Evolutionary conservation across 2,888 invertebrate genomes (phyloP), one percentile per base, ranked within the genome.

Genomic region (Corbicula japonica): DNA sequence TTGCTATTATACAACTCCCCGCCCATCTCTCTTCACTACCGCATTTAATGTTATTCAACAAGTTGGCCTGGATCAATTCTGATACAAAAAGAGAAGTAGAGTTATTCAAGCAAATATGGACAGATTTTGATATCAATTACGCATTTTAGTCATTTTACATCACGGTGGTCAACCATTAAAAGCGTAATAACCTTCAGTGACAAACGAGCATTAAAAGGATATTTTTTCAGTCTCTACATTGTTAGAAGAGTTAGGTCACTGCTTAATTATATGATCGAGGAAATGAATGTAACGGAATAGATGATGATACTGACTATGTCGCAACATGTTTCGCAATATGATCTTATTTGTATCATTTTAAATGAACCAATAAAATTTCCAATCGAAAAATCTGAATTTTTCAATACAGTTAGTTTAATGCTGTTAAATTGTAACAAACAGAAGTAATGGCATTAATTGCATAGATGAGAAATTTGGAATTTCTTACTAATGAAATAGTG

Each of bases 81-180:
- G 23, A 23, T 35, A 21, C 58, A 12, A 35, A 34, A 34, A 4
- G 32, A 12, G n/a, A 28, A 58, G n/a, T 21, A 2, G 35, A 4
- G 35, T 58, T 58, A 58, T 34, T 35, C 58, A 58, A 58, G 35
- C 58, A n/a, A 58, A 58, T 58, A 58, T 58, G 58, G 58, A 58
- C 35, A 34, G 21, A 35, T 35, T 58, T 58, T 66, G 54, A 54
- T 66, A 66, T 66, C 66, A n/a, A 32, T 66, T 66, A 66, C 65
- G 15, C 2, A 50, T n/a, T n/a, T n/a, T n/a, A n/a, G n/a, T n/a
- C n/a, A n/a, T 50, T 65, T 52, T 41, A 41, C 50, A 54, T 28
- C 66, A 66, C 38, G 66, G 66, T 66, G 66, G 66, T 52, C 66
- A 30, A 54, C 21, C 66, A 50, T 54, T 41, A 21, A 38, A 50